phyloP scores from a whole-genome alignment of 2,888 invertebrate species.

The Leptopilina myrica region DNA sequence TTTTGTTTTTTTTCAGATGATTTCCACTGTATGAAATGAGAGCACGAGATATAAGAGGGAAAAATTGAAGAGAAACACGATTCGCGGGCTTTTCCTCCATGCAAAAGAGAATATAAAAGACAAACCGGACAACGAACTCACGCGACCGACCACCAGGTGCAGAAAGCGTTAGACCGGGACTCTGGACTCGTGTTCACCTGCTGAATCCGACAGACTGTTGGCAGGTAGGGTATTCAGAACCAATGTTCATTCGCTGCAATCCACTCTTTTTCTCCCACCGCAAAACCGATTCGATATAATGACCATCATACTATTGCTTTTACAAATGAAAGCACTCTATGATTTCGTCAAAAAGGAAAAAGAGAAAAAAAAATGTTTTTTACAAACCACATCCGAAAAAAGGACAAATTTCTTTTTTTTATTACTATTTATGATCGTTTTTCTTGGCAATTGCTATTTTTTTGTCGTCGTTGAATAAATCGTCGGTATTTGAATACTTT shows the following conservation, averaged over 20 bases:
- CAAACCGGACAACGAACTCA: constrained; percentile 73
- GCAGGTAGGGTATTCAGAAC: constrained; percentile 57
- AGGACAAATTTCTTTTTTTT: background rate
- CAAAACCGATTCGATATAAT: constrained; percentile 20
- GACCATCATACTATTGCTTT: constrained; percentile 13
- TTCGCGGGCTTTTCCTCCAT: constrained; percentile 10
- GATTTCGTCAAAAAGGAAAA: background rate
- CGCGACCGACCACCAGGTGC: constrained; percentile 63
- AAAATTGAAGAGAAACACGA: background rate
- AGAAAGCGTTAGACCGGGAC: constrained; percentile 66
- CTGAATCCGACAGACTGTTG: constrained; percentile 62
- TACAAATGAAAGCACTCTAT: constrained; percentile 20
- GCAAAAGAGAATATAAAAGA: constrained; percentile 27
- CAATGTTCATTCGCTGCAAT: constrained; percentile 55
- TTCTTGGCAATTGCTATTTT: too few relatives aligned
- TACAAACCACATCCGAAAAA: background rate
- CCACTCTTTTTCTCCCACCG: constrained; percentile 54
- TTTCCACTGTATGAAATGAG: constrained; percentile 8
- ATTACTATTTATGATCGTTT: background rate
- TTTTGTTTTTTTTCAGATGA: background rate
- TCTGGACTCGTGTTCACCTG: constrained; percentile 58
- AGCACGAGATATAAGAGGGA: background rate
- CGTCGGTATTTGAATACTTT: too few relatives aligned
- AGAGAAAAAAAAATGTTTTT: background rate
- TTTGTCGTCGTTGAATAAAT: too few relatives aligned